phyloP scores from a whole-genome alignment of 2,888 invertebrate species.

The Amorpha juglandis region DNA sequence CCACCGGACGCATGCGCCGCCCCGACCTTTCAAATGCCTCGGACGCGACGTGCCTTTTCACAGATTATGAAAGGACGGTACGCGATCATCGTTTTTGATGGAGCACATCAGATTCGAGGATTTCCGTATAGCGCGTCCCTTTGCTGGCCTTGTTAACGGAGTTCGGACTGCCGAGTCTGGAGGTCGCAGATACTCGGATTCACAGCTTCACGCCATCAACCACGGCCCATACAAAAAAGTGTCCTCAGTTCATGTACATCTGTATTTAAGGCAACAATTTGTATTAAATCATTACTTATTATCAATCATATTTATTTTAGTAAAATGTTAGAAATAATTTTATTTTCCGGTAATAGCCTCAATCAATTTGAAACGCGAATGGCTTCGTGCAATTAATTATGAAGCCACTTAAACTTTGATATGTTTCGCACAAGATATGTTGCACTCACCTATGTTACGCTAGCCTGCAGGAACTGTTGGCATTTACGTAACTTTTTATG shows the following conservation, averaged over 20 bases:
- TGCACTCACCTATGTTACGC: too few relatives aligned
- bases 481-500: too few relatives aligned
- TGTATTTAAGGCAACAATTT: too few relatives aligned
- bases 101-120: constrained; percentile 49
- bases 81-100: constrained; percentile 59
- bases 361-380: background rate
- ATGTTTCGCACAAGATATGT: background rate
- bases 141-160: constrained; percentile 41
- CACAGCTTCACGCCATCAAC: background rate
- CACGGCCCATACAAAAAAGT: background rate
- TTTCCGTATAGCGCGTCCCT: constrained; percentile 38
- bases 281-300: too few relatives aligned
- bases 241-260: too few relatives aligned
- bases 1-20: constrained; percentile 66
- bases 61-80: constrained; percentile 64
- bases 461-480: too few relatives aligned
- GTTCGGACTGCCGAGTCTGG: background rate
- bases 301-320: too few relatives aligned
- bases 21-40: constrained; percentile 50
- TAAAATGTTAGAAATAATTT: background rate
- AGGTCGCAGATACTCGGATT: background rate
- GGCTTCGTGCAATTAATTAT: background rate
- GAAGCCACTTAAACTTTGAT: background rate
- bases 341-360: background rate
- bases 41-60: constrained; percentile 47